Conservation (phyloP, 2,888 invertebrate genomes). For the Pachycephus smyrnensis region DNA sequence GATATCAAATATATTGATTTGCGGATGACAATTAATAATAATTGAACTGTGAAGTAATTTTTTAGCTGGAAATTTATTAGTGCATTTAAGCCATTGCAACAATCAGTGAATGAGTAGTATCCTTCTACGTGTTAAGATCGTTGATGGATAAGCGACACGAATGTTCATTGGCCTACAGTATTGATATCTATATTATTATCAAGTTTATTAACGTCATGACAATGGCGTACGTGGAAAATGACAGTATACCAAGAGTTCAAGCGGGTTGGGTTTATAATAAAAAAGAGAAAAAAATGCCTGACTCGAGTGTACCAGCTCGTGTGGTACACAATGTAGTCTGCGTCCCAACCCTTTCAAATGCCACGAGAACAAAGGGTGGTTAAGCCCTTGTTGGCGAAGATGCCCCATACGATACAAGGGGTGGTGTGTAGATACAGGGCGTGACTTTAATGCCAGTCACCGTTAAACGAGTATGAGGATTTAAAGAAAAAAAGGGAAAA, state of each 20-base stretch:
- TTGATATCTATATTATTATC: background rate
- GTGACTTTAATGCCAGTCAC: background rate
- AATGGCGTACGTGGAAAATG: background rate
- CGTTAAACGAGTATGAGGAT: background rate
- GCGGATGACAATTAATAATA: background rate
- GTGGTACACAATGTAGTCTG: conserved; percentile 60
- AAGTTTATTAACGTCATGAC: background rate
- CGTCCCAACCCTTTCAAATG: conserved; percentile 50
- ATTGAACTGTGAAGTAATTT: background rate
- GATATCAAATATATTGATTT: background rate
- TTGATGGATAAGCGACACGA: background rate
- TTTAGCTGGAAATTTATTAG: background rate
- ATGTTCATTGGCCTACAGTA: background rate
- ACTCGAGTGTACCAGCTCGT: conserved; percentile 45
- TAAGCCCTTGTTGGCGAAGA: conserved; percentile 57
- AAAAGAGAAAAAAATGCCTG: conserved; percentile 40
- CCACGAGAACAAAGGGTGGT: conserved; percentile 53
- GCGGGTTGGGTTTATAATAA: background rate
- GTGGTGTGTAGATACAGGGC: background rate
- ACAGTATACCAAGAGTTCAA: background rate
- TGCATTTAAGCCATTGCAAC: background rate
- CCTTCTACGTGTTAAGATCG: background rate
- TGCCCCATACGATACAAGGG: conserved; percentile 39
- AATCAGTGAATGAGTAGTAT: no score
- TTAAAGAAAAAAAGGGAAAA: background rate